Evolutionary conservation across 2,797 vertebrate genomes (phyloP).

Genomic region (Labeo calbasu): DNA sequence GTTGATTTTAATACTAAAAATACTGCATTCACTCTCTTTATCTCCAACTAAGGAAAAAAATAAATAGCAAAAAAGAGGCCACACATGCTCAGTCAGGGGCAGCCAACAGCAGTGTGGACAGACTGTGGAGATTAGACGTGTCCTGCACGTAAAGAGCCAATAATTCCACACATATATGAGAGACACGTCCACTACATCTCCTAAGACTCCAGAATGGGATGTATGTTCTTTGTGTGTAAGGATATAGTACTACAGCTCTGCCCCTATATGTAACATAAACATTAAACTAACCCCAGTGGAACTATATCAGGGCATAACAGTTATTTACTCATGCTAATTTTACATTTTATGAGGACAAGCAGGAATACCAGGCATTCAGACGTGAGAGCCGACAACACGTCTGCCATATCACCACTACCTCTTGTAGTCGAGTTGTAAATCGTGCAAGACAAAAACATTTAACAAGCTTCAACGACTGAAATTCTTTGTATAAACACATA

Average conservation of each 20-base stretch:
- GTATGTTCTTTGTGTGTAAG: constrained; percentile 33
- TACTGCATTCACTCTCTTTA: background rate
- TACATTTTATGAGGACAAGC: constrained; percentile 65
- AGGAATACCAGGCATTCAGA: constrained; percentile 48
- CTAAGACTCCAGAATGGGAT: constrained; percentile 61
- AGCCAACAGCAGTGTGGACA: constrained; percentile 53
- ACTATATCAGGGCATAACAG: constrained; percentile 58
- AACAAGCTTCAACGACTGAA: background rate
- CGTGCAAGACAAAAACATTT: constrained; percentile 10
- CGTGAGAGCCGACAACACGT: constrained; percentile 35
- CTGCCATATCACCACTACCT: constrained; percentile 42
- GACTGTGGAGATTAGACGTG: constrained; percentile 67
- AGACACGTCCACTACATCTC: constrained; percentile 68
- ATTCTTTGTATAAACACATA: background rate
- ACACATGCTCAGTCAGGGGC: constrained; percentile 31
- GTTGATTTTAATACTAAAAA: background rate
- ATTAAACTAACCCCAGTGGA: constrained; percentile 57
- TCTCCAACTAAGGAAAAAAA: background rate
- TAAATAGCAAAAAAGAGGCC: constrained; percentile 10
- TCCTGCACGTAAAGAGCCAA: constrained; percentile 67
- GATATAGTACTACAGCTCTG: constrained; percentile 46
- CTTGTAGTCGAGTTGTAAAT: constrained; percentile 54
- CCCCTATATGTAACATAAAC: constrained; percentile 67
- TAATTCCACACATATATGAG: constrained; percentile 67
- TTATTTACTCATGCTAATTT: constrained; percentile 66